Conservation (phyloP, 2,797 vertebrate genomes). For the Cossypha dichroa region DNA sequence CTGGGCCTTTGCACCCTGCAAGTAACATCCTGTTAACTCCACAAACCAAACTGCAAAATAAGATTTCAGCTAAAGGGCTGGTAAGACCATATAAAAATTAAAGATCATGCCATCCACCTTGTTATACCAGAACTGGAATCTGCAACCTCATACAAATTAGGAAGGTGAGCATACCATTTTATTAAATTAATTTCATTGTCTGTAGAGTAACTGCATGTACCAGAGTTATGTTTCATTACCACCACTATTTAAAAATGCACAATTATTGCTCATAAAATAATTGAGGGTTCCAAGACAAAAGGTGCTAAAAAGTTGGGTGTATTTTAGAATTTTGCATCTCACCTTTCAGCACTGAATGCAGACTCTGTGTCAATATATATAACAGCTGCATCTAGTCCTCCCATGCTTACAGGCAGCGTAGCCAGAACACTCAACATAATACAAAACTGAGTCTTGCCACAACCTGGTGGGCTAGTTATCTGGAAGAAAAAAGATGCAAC, state of each 20-base stretch:
- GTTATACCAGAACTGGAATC: background rate
- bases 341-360: conserved; percentile 87
- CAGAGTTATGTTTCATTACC: background rate
- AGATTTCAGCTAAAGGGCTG: background rate
- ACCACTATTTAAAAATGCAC: background rate
- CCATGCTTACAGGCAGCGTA: conserved; percentile 79
- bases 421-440: conserved; percentile 84
- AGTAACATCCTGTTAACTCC: background rate
- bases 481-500: conserved; percentile 43
- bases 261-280: background rate
- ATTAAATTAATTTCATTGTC: background rate
- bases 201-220: background rate
- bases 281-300: background rate
- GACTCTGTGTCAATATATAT: conserved; percentile 86
- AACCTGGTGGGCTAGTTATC: conserved; percentile 85
- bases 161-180: background rate
- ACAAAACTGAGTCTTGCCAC: conserved; percentile 88
- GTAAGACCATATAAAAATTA: background rate
- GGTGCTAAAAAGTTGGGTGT: background rate
- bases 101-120: background rate
- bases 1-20: background rate
- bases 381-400: conserved; percentile 81
- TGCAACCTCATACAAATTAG: background rate
- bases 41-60: background rate
- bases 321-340: background rate